Evolutionary conservation across 2,113 vertebrate genomes (phyloP), one percentile per base, ranked within the genome.

Genomic region (Calonectris borealis): DNA sequence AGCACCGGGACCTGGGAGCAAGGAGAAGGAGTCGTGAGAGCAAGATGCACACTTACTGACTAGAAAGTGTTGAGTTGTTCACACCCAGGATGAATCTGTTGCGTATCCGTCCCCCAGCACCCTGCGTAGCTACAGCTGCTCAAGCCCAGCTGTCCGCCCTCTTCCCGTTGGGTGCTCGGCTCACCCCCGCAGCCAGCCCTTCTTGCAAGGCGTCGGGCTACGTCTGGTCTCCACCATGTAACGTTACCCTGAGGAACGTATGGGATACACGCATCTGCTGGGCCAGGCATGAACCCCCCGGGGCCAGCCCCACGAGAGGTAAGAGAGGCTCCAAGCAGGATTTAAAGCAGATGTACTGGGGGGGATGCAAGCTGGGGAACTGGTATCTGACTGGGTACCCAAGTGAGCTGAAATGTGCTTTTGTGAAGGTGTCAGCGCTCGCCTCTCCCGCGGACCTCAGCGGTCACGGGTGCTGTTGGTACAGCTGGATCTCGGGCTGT

Each of bases 51-150:
- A 1, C 44, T 36, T 3, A 6, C 42, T 8, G 54, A 16, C 29
- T 16, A 40, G 46, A 36, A 22, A 57, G 32, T 0, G 14, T 21
- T 34, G 83, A 13, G 77, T 26, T 61, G 22, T 49, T 61, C 19
- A 3, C 78, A 26, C n/a, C 54, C 57, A 3, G 44, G 44, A 27
- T 13, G 20, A 52, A 71, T 4, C 38, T 2, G 21, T 24, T 7
- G 29, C 1, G 11, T 26, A 2, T 11, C 65, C 4, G 0, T 68
- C 48, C 61, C 58, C 16, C 7, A 0, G 65, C 9, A 7, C 26
- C 49, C 68, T 31, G 55, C 1, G 7, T 4, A 31, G 62, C 62
- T 36, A 0, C 49, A 27, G 82, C 86, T 40, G 75, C 86, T 22
- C 1, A 1, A 51, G 48, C 68, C 75, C 36, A 19, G 49, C 61